phyloP scores from a whole-genome alignment of 2,113 vertebrate species.

The Panthera tigris region DNA sequence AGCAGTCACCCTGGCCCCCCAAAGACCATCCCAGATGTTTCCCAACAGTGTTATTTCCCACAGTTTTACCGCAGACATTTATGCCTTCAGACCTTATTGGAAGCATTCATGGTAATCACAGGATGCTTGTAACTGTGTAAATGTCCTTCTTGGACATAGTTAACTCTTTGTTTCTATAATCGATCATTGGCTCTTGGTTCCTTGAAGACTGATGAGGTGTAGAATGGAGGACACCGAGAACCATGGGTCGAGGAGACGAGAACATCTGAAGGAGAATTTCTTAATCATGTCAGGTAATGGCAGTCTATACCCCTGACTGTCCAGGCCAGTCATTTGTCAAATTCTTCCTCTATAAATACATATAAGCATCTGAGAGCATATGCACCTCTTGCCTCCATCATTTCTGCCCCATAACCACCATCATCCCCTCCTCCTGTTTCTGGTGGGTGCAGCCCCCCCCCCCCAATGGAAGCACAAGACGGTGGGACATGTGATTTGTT shows the following conservation, averaged over 20 bases:
- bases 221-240: background rate
- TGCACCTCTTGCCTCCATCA: too few relatives aligned
- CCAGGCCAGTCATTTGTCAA: too few relatives aligned
- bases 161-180: background rate
- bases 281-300: background rate
- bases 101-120: background rate
- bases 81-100: background rate
- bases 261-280: background rate
- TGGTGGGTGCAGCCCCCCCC: background rate
- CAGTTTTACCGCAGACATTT: background rate
- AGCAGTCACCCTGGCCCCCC: background rate
- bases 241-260: background rate
- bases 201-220: background rate
- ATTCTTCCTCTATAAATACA: background rate
- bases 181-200: background rate
- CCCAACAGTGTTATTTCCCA: background rate
- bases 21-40: background rate
- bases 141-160: background rate
- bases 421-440: fast-evolving
- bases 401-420: background rate
- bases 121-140: background rate
- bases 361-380: background rate
- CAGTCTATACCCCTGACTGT: background rate
- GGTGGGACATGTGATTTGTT: background rate
- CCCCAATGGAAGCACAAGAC: background rate